phyloP scores from a whole-genome alignment of 2,113 vertebrate species.

The Tylochromis polylepis region DNA sequence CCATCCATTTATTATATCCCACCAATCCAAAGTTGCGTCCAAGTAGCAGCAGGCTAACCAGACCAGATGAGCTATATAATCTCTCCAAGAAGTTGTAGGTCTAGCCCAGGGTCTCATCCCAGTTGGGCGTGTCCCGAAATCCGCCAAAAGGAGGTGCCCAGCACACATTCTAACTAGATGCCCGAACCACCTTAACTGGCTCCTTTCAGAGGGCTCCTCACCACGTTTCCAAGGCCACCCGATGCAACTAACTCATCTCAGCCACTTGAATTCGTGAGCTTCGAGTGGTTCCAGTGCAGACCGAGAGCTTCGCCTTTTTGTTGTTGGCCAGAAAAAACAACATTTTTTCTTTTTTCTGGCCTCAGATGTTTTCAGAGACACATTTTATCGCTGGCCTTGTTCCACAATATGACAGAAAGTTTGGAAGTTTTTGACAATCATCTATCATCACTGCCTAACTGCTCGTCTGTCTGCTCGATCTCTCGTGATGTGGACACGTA shows the following conservation, averaged over 20 bases:
- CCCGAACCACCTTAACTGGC: not conserved
- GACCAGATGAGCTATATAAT: not conserved
- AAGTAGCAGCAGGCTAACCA: not conserved
- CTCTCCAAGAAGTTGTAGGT: not conserved
- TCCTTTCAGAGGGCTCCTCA: not conserved
- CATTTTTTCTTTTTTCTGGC: too few species aligned
- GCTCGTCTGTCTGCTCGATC: not conserved
- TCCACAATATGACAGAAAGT: not conserved
- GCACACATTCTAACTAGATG: not conserved
- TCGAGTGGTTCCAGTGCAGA: not conserved
- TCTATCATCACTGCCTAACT: not conserved
- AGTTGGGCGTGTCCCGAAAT: not conserved
- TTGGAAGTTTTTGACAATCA: not conserved
- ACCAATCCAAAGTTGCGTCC: not conserved
- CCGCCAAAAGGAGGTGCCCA: not conserved
- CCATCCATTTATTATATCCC: not conserved
- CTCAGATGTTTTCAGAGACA: not conserved
- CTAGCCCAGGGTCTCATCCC: accelerated
- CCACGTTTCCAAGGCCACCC: not conserved
- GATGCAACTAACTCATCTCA: not conserved
- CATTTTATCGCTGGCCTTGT: not conserved
- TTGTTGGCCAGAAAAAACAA: too few species aligned
- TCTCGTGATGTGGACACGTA: not conserved
- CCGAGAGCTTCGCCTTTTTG: not conserved
- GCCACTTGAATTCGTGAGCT: not conserved